phyloP scores from a whole-genome alignment of 2,113 vertebrate species.

The Oriolus oriolus region DNA sequence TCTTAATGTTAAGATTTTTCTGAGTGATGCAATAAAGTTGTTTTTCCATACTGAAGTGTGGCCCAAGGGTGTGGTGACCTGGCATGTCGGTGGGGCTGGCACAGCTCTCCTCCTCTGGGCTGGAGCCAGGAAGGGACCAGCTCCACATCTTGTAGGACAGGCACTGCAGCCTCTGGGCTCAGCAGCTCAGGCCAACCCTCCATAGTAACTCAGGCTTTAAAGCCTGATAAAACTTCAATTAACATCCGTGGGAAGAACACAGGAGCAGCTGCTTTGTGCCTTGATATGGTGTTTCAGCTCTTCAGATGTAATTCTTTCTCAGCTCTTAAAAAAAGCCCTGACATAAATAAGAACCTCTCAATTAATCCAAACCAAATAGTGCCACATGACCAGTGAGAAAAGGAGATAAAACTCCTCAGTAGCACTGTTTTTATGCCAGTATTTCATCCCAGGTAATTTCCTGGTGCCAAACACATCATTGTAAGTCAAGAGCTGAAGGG shows the following conservation, averaged over 20 bases:
- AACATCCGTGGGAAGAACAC: neutral
- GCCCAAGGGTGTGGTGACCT: neutral
- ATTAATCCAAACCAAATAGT: neutral
- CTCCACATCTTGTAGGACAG: neutral
- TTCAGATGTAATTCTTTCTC: neutral
- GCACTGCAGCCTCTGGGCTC: neutral
- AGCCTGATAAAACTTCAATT: neutral
- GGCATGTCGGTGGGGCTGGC: neutral
- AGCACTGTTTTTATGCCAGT: neutral
- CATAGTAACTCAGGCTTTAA: neutral
- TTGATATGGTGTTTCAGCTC: neutral
- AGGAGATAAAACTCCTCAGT: neutral
- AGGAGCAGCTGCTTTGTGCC: neutral
- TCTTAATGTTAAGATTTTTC: neutral
- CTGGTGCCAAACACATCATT: neutral
- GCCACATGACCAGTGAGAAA: neutral
- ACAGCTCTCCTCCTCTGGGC: neutral
- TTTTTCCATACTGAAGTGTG: neutral
- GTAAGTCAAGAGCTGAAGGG: neutral
- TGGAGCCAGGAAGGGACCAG: neutral
- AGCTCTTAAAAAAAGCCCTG: neutral
- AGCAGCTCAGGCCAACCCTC: neutral
- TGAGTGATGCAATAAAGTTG: neutral
- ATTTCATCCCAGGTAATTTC: neutral
- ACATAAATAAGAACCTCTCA: neutral